Evolutionary conservation across 2,888 invertebrate species (phyloP), one percentile per base, ranked within the genome.

Genomic region (Bibio marci): DNA sequence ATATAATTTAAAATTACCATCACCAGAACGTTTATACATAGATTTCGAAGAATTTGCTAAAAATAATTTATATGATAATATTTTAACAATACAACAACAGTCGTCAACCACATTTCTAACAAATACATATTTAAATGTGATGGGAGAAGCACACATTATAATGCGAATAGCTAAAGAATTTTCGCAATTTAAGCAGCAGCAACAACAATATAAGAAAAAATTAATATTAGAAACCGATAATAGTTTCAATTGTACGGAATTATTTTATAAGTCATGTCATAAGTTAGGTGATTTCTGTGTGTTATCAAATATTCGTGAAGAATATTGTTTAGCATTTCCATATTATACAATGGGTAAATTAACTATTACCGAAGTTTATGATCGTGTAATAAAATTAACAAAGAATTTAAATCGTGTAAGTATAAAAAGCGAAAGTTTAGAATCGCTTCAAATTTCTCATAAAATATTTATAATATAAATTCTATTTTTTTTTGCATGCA

Each of bases 81-180:
- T 30, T n/a, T n/a, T n/a, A n/a, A n/a, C n/a, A n/a, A n/a, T n/a
- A n/a, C n/a, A n/a, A n/a, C n/a, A n/a, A n/a, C n/a, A n/a, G n/a
- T n/a, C n/a, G n/a, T n/a, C n/a, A n/a, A n/a, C n/a, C n/a, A n/a
- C n/a, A n/a, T n/a, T n/a, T n/a, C n/a, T n/a, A 30, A 32, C 74
- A 2, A 67, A 71, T 30, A 76, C 77, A 3, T 81, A 80, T 52
- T 67, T 73, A 42, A 78, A 80, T 55, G 61, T 85, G 40, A 60
- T 82, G 51, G 71, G 73, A 48, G 82, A 83, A 57, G 77, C 77
- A 5, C 78, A 80, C 52, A 67, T 78, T 46, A 70, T 80, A 48
- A 57, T 82, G 14, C 59, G 73, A 14, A 27, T 34, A 11, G 39
- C 43, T 22, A 38, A 38, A 13, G 38, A 38, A 2, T 17, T 38